Evolutionary conservation across 2,113 vertebrate genomes (phyloP).

Genomic region (Syngnathus floridae): DNA sequence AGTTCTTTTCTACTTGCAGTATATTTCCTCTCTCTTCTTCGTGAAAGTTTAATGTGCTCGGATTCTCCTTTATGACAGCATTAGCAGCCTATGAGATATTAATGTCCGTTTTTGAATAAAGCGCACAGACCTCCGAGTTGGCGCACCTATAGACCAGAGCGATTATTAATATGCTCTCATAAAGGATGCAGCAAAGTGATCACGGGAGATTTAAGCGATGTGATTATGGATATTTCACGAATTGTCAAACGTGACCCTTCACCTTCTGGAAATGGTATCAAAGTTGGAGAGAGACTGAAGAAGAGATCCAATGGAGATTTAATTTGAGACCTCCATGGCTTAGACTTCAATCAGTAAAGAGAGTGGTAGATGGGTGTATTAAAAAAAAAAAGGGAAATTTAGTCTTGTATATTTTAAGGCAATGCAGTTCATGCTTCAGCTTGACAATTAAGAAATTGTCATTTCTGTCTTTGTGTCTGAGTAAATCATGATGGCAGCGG

Average conservation of each 20-base stretch:
- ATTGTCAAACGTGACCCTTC: conserved; percentile 57
- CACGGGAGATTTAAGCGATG: conserved; percentile 50
- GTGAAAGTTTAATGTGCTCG: conserved; percentile 59
- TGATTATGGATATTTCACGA: conserved; percentile 61
- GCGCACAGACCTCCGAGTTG: conserved; percentile 26
- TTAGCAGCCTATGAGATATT: conserved; percentile 66
- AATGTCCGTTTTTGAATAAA: conserved; percentile 61
- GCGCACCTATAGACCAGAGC: conserved; percentile 44
- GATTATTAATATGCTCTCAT: conserved; percentile 62
- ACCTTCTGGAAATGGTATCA: conserved; percentile 48
- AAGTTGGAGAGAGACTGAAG: conserved; percentile 23
- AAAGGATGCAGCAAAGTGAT: conserved; percentile 33
- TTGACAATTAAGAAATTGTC: no score
- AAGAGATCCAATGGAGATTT: background rate
- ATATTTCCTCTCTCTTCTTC: background rate
- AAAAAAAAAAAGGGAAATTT: background rate
- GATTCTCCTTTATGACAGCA: conserved; percentile 53
- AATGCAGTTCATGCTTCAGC: background rate
- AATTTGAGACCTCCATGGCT: conserved; percentile 30
- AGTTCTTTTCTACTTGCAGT: conserved; percentile 7
- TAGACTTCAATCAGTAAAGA: background rate
- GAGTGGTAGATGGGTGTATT: background rate
- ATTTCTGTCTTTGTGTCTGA: background rate
- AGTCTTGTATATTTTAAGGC: background rate
- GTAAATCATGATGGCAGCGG: background rate